These are phyloP conservation scores for Papilio elwesi DNA, from an alignment of 2,888 invertebrate genomes.

Conservation along the genomic window DNA sequence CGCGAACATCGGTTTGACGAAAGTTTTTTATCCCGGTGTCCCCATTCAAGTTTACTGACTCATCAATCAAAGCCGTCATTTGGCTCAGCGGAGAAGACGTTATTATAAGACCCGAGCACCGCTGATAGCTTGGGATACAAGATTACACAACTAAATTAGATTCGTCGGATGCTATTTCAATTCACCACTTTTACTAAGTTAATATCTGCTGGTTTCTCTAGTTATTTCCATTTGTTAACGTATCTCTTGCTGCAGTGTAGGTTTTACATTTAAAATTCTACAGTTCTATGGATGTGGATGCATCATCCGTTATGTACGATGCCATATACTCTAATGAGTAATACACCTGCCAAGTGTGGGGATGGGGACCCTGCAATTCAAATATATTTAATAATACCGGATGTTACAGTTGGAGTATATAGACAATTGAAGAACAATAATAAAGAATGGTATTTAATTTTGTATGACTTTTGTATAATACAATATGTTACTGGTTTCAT, in stretches of 20 bases:
- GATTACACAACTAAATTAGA: conserved; percentile 26
- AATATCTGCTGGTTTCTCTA: neutral
- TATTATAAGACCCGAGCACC: conserved; percentile 18
- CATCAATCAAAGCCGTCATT: conserved; percentile 31
- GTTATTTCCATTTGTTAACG: neutral
- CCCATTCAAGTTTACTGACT: conserved; percentile 25
- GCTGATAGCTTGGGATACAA: conserved; percentile 22
- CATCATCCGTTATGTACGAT: no score
- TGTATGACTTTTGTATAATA: neutral
- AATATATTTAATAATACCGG: no score
- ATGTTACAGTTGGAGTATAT: no score
- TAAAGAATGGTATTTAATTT: neutral
- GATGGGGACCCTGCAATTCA: no score
- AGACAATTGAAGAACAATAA: no score
- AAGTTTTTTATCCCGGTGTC: conserved; percentile 8
- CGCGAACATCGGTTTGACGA: neutral
- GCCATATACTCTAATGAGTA: no score
- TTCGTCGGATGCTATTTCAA: conserved; percentile 12
- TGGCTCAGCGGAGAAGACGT: conserved; percentile 19
- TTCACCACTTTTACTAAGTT: conserved; percentile 12
- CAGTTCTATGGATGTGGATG: no score
- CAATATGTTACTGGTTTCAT: neutral
- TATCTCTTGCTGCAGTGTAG: no score
- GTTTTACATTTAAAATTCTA: no score
- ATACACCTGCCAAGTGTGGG: no score